Percentiles rank a stretch among this genome's conserved stretches.
phyloP scores from a whole-genome alignment of 2,113 vertebrate genomes.

The Hemiprocne comata region DNA sequence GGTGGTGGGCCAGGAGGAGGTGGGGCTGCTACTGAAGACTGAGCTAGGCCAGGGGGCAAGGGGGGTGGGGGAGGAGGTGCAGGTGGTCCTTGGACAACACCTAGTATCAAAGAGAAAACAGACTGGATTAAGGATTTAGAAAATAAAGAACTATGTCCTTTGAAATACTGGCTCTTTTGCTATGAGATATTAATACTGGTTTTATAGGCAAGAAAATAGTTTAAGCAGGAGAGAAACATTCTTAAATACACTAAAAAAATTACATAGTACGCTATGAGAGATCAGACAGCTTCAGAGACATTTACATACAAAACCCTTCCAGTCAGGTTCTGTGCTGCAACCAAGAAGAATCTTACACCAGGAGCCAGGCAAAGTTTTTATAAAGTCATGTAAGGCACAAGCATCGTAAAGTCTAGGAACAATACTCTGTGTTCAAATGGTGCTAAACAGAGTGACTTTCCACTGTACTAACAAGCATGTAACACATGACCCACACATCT shows the following conservation, averaged over 20 bases:
- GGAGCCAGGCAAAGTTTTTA: neutral
- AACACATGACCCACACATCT: neutral
- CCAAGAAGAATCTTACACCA: neutral
- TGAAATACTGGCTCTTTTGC: constrained; percentile 2
- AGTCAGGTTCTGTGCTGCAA: constrained; percentile 8
- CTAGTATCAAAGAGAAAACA: constrained; percentile 72
- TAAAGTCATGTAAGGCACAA: neutral
- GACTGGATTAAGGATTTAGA: neutral
- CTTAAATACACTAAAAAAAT: neutral
- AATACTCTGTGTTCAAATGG: neutral
- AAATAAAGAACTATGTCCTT: neutral
- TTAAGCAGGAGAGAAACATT: neutral
- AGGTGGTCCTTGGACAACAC: constrained; percentile 80
- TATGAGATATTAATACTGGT: neutral
- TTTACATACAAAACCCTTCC: neutral
- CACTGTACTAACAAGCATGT: neutral
- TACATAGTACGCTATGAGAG: neutral
- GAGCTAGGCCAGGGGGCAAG: constrained; percentile 83
- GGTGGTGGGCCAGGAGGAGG: constrained; percentile 83
- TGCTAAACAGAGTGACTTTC: neutral
- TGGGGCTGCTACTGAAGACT: constrained; percentile 73
- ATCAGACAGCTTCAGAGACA: neutral
- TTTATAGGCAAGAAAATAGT: neutral
- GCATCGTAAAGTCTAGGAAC: neutral
- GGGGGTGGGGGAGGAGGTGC: constrained; percentile 89